Base-by-base conservation (phyloP, 2,113 vertebrate genomes). In the Cheirogaleus medius region DNA sequence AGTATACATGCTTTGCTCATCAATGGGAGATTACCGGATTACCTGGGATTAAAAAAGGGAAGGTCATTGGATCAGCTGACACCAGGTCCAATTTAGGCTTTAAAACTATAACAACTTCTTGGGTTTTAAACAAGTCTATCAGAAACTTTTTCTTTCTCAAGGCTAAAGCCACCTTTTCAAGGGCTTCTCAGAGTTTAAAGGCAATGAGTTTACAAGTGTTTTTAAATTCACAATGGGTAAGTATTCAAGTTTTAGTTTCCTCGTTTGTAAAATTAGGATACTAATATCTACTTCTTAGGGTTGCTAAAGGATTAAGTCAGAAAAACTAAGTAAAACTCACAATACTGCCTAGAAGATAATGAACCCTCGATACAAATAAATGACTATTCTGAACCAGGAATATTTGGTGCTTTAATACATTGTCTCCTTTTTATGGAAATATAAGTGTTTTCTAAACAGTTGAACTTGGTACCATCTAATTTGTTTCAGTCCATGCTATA, bases 1-100 rank as follows among this genome's bases (percentile, higher is more conserved):
- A 17, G 10, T 15, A 12, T 34, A 83, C 80, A 21, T 23, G 64
- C 32, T 89, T 81, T 95, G 85, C 80, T 97, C 88, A 87, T 97
- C 94, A 64, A 60, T 34, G 76, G n/a, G 87, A 97, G 91, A 98
- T 98, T 98, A 98, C 74, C 73, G 95, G 98, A 98, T 98, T 98
- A 98, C 80, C 56, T n/a, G 71, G 84, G 92, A 97, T 97, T 97
- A 80, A 92, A 94, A 96, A 52, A 68, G 32, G 56, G 60, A 85
- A 97, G 97, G 96, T 97, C 93, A 94, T 71, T 8, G 27, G 97
- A 97, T 96, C 97, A 93, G 91, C 74, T 91, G 98, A 97, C 89
- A 93, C n/a, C 6, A 69, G 93, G 78, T 95, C 95, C 98, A 97
- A 98, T 98, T 97, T 96, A 87, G 94, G 85, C 91, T 97, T 98